A percentile compares a stretch with the other conserved stretches of the same genome.
These are phyloP conservation scores for Margarornis squamiger DNA, from an alignment of 2,797 vertebrate genomes.

Conservation along the genomic window DNA sequence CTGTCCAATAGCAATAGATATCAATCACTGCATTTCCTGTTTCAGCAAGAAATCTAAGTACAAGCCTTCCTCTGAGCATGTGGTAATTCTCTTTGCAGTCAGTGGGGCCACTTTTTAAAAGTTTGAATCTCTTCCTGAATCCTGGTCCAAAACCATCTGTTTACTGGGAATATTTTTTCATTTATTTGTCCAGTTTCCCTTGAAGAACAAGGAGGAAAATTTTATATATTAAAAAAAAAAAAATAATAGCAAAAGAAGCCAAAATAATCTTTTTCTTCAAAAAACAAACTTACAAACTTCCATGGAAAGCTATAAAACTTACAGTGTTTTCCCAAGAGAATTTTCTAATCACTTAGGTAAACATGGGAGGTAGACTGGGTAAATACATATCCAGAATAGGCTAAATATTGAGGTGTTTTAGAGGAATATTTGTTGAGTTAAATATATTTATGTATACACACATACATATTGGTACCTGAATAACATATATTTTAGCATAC, in stretches of 20 bases:
- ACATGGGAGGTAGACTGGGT: conserved; percentile 69
- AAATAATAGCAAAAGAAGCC: conserved; percentile 50
- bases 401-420: conserved; percentile 75
- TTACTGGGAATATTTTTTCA: background rate
- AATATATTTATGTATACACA: conserved; percentile 63
- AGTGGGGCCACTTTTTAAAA: background rate
- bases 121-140: background rate
- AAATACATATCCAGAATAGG: conserved; percentile 74
- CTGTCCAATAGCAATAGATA: background rate
- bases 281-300: conserved; percentile 71
- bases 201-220: conserved; percentile 55
- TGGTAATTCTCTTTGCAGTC: background rate
- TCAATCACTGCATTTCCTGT: background rate
- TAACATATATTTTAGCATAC: conserved; percentile 14
- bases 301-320: conserved; percentile 66
- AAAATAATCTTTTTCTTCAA: conserved; percentile 50
- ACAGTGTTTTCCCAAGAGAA: conserved; percentile 67
- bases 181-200: background rate
- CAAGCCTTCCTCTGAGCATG: background rate
- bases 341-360: conserved; percentile 76
- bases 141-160: background rate
- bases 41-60: background rate
- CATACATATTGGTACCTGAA: conserved; percentile 37
- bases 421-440: conserved; percentile 75
- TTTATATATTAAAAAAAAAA: conserved; percentile 5